These are phyloP conservation scores for Azemiops feae DNA, from an alignment of 2,113 vertebrate species.

Conservation along the genomic window DNA sequence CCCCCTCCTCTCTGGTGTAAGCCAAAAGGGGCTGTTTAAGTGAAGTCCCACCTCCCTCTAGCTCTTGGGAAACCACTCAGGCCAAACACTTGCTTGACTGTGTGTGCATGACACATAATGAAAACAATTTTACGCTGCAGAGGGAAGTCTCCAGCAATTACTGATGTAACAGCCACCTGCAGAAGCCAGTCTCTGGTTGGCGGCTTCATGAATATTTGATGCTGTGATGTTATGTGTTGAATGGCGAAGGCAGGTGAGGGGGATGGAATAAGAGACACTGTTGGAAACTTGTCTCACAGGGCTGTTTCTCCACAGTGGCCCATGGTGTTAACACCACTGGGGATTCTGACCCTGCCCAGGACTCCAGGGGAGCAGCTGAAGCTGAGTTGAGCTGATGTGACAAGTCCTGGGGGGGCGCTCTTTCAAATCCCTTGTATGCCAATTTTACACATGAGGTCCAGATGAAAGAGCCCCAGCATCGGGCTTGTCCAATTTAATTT, in stretches of 20 bases:
- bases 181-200: constrained; percentile 83
- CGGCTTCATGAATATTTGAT: constrained; percentile 99
- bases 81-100: constrained; percentile 90
- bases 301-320: constrained; percentile 92
- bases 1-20: constrained; percentile 63
- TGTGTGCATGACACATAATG: constrained; percentile 99
- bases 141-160: constrained; percentile 99
- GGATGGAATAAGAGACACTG: constrained; percentile 82
- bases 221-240: constrained; percentile 96
- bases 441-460: constrained; percentile 97
- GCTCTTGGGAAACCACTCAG: constrained; percentile 95
- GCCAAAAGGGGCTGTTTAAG: constrained; percentile 95
- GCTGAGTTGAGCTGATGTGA: constrained; percentile 87
- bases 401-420: constrained; percentile 89
- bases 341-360: constrained; percentile 88
- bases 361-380: constrained; percentile 76
- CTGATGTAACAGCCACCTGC: constrained; percentile 99
- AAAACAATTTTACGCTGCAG: constrained; percentile 99
- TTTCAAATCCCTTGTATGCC: constrained; percentile 95
- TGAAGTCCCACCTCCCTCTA: constrained; percentile 92
- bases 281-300: constrained; percentile 93
- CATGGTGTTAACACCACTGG: constrained; percentile 88
- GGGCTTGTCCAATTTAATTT: constrained; percentile 96
- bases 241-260: constrained; percentile 94
- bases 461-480: constrained; percentile 87